Evolutionary conservation across 1,140 invertebrate genomes (phyloP), one percentile per base, ranked within the genome.

Genomic region (Brachionus rotundiformis): DNA sequence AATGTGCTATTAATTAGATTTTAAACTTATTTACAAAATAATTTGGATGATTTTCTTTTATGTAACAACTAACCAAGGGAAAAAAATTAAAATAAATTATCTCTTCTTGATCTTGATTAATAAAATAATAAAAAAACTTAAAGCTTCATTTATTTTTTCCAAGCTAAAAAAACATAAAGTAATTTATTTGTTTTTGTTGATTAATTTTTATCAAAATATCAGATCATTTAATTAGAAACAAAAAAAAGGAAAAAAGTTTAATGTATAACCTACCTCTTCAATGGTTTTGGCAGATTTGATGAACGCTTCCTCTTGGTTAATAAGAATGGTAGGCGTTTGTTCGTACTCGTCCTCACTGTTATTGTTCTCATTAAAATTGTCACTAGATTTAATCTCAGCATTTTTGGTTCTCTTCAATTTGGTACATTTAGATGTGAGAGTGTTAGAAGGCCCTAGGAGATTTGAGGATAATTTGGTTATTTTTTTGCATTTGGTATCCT

Each of bases 311-410:
- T 79, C 59, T 11, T 33, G 76, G 59, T 79, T 79, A 10, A 39
- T 33, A 59, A 63, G 19, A 8, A 63, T 11, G 36, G 16, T 59
- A 7, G 59, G 23, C 36, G 76, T 23, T 79, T 54, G 76, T 8
- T 79, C 76, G 19, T 79, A 79, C 25, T 79, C 76, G 25, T 79
- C 76, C 25, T 79, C 76, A 79, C 76, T 79, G 47, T 79, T 79
- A 79, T 79, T 79, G 41, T 73, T 73, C 19, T 73, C 36, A 27
- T 44, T 73, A 16, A 36, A 36, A 68, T 36, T 68, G 3, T 33
- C 61, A 27, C 61, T 7, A 8, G 25, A 1, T 63, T 63, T 68
- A 68, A 68, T 68, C 31, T 68, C 63, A 54, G 16, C 8, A 68
- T 68, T 68, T 33, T 68, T 68, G 16, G 36, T 68, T 33, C 63